Base-by-base conservation (phyloP, 2,113 vertebrate genomes). In the Bubo scandiacus region DNA sequence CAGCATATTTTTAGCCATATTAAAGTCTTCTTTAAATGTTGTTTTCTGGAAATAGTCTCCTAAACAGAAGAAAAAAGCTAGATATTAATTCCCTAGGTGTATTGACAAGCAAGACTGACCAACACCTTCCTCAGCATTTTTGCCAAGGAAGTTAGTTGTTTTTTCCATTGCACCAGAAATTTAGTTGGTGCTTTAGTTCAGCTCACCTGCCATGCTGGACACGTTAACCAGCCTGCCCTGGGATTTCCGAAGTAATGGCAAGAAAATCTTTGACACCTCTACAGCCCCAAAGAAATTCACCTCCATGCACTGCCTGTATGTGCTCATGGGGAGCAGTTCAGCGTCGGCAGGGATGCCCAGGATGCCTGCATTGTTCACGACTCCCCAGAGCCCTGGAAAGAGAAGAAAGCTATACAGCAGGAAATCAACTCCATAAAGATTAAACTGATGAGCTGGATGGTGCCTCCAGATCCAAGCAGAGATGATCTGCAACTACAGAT, bases 201-300 rank as follows among this genome's bases (percentile, higher is more conserved):
- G 73, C 98, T 98, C 96, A 99, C 99, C 99, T 96, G 98, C 98
- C 97, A 99, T 78, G 94, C 99, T 99, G 85, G 98, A 98, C 67
- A 99, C 16, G 43, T 98, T 99, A 78, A 99, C 97, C 40, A 99
- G 92, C 91, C 99, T 98, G 71, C 99, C 99, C 95, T 75, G 98
- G 7, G 98, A 97, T 70, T 96, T 98, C 62, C 99, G 96, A 27
- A 99, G 98, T 81, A 99, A 88, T 0, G 99, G 98, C 68, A 99
- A 61, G 96, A 99, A 99, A 9, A 93, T 92, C 96, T 99, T 98
- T 2, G 98, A 98, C 86, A 99, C 89, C 58, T 98, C 92, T 43
- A 99, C 98, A 0, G 98, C 93, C 11, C 98, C 98, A 2, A 99
- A 98, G 97, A 99, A 99, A 96, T 99, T 99, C 70, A 99, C 98